Conservation (phyloP, 2,888 invertebrate species). For the Epistrophe grossulariae region DNA sequence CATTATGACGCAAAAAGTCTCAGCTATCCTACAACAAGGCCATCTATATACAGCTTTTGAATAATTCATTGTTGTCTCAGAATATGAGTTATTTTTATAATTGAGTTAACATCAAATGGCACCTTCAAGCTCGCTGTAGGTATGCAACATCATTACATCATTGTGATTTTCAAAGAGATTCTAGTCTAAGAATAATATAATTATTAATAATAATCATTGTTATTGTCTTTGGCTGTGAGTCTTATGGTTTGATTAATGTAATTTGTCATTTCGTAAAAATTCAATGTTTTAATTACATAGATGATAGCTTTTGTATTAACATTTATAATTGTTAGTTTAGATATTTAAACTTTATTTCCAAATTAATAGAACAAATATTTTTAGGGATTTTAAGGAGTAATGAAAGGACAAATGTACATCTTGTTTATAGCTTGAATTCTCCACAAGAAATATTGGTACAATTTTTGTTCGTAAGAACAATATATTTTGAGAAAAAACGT, state of each 20-base stretch:
- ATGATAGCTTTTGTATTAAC: too few relatives aligned
- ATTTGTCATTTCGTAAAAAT: not conserved
- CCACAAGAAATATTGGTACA: too few relatives aligned
- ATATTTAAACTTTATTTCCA: too few relatives aligned
- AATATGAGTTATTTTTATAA: conserved; percentile 54
- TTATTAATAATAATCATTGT: not conserved
- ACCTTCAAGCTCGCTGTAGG: not conserved
- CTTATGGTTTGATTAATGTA: not conserved
- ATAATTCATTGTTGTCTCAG: conserved; percentile 52
- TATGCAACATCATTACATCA: not conserved
- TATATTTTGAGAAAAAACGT: too few relatives aligned
- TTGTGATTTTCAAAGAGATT: not conserved
- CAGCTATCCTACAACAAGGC: not conserved
- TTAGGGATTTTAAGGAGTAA: too few relatives aligned
- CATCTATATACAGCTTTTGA: conserved; percentile 30
- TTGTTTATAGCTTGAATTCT: too few relatives aligned
- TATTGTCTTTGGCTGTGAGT: not conserved
- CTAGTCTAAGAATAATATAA: not conserved
- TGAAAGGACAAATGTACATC: too few relatives aligned
- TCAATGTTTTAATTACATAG: conserved; percentile 21
- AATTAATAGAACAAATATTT: too few relatives aligned
- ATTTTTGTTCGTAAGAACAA: too few relatives aligned
- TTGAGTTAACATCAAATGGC: conserved; percentile 26
- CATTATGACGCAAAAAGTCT: not conserved
- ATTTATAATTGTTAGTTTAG: too few relatives aligned